A percentile compares a stretch with the other conserved stretches of the same genome.
Evolutionary conservation across 2,888 invertebrate genomes (phyloP).

Genomic region (Enoplolaimus lenunculus): DNA sequence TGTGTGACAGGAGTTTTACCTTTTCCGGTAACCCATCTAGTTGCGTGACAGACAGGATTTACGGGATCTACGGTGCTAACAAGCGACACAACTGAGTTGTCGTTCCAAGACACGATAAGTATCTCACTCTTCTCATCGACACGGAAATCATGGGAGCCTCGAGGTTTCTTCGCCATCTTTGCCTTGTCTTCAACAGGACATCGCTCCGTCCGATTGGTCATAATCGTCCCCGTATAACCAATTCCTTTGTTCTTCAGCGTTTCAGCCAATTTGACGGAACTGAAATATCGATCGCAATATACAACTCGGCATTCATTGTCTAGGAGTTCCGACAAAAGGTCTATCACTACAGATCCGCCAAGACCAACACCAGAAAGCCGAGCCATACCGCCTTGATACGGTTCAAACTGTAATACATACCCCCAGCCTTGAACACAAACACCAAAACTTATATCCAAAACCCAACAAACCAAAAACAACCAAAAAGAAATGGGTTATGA

Average conservation of each 20-base stretch:
- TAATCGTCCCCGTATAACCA: constrained; percentile 30
- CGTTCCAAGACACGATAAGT: constrained; percentile 13
- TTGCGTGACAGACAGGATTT: not conserved
- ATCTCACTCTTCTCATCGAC: not conserved
- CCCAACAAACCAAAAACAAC: too few species aligned
- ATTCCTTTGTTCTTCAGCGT: constrained; percentile 26
- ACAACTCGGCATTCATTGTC: constrained; percentile 27
- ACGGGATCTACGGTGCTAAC: not conserved
- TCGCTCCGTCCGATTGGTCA: not conserved
- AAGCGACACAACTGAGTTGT: constrained; percentile 5
- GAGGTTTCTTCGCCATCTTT: not conserved
- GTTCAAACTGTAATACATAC: constrained; percentile 37
- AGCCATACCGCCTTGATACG: constrained; percentile 34
- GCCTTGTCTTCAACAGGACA: not conserved
- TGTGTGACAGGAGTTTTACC: not conserved
- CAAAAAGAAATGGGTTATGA: too few species aligned
- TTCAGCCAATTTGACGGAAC: constrained; percentile 28
- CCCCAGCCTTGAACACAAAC: constrained; percentile 30
- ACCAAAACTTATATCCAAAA: constrained; percentile 37
- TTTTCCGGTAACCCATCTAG: constrained; percentile 4
- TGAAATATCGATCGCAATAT: constrained; percentile 33
- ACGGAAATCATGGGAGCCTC: not conserved
- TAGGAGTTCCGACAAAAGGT: constrained; percentile 25
- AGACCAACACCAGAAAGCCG: constrained; percentile 24
- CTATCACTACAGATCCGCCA: constrained; percentile 26